phyloP scores from a whole-genome alignment of 2,888 invertebrate genomes.

The Agrochola macilenta region DNA sequence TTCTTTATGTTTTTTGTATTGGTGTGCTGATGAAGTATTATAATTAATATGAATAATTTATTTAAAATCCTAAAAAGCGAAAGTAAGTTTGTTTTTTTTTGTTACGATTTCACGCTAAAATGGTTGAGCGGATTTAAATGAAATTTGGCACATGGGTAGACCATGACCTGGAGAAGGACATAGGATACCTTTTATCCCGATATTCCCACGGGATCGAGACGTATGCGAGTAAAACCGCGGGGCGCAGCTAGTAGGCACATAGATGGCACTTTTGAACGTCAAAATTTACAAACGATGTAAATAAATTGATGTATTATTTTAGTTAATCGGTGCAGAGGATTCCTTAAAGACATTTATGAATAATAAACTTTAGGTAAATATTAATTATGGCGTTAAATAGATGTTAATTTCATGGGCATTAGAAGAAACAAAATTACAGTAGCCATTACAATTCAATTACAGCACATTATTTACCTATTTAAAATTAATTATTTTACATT shows the following conservation, averaged over 20 bases:
- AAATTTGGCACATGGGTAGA: no score
- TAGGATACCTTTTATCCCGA: no score
- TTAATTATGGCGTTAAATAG: not conserved
- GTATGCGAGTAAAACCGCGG: no score
- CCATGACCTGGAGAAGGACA: no score
- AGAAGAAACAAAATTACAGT: not conserved
- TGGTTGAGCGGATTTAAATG: no score
- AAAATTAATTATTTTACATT: constrained; percentile 5
- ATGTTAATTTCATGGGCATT: not conserved
- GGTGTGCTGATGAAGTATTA: not conserved
- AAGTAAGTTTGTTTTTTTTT: no score
- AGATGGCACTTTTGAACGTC: no score
- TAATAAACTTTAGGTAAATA: not conserved
- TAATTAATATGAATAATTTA: no score
- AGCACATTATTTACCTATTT: not conserved
- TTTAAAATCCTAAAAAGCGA: no score
- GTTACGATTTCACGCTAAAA: no score
- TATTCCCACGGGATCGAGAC: no score
- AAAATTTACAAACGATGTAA: not conserved
- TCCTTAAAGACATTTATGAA: not conserved
- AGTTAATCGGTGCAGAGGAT: not conserved
- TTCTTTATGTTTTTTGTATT: not conserved
- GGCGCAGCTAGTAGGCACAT: no score
- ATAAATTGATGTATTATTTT: not conserved
- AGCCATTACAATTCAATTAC: constrained; percentile 17